Conservation (phyloP, 2,888 invertebrate genomes). For the Geotrupes spiniger region DNA sequence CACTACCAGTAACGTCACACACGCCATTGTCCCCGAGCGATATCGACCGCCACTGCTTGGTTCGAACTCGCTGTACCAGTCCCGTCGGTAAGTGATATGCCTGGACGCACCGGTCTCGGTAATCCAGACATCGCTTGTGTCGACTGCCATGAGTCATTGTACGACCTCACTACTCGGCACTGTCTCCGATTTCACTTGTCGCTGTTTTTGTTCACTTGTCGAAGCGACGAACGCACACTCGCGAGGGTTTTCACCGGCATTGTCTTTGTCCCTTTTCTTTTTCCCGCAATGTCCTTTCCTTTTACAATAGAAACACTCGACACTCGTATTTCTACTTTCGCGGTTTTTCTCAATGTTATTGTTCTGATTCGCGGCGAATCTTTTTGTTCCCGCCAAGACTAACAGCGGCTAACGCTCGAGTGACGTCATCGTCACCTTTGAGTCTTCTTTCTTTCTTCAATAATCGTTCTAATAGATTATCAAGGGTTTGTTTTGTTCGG, state of each 20-base stretch:
- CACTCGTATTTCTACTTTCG: neutral
- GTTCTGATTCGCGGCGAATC: no score
- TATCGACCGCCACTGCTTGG: conserved; percentile 18
- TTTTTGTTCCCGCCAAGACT: neutral
- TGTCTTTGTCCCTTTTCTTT: conserved; percentile 3
- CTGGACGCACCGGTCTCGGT: conserved; percentile 33
- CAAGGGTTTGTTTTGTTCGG: neutral
- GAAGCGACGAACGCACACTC: neutral
- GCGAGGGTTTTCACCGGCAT: neutral
- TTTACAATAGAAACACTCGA: conserved; percentile 15
- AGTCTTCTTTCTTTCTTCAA: neutral
- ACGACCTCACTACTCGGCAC: neutral
- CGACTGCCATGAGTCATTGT: no score
- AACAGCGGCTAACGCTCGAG: no score
- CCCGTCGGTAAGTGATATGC: no score
- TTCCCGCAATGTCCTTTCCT: conserved; percentile 23
- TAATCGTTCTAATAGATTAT: neutral
- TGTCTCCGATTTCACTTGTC: no score
- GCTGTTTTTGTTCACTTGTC: neutral
- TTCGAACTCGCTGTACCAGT: no score
- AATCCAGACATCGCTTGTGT: conserved; percentile 25
- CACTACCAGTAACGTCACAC: conserved; percentile 24
- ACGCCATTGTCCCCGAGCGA: conserved; percentile 11
- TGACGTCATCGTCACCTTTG: neutral
- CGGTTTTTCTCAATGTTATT: neutral